Percentiles rank a stretch among this genome's conserved stretches.
Conservation (phyloP, 2,797 vertebrate species). For the Siniperca scherzeri region DNA sequence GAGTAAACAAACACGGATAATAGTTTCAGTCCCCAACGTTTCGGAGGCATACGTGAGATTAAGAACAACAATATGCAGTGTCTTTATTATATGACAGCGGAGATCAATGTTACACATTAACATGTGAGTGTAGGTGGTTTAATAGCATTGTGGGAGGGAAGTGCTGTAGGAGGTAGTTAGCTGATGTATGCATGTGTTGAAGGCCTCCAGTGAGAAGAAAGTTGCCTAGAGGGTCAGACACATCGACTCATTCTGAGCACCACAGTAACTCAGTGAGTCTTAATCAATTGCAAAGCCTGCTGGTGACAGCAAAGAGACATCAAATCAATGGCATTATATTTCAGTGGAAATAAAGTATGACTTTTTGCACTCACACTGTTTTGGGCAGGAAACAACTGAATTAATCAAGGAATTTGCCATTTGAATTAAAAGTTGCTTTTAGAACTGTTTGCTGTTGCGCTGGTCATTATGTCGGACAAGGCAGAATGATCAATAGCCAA, state of each 20-base stretch:
- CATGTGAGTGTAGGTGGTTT: constrained; percentile 33
- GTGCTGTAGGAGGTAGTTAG: constrained; percentile 43
- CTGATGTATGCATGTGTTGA: constrained; percentile 47
- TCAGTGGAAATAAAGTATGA: constrained; percentile 49
- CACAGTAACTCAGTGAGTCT: constrained; percentile 59
- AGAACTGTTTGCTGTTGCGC: constrained; percentile 13
- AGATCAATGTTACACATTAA: constrained; percentile 42
- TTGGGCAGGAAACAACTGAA: constrained; percentile 51
- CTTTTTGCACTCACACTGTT: constrained; percentile 18
- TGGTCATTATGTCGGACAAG: constrained; percentile 48
- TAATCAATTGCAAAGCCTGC: constrained; percentile 68
- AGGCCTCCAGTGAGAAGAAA: constrained; percentile 49
- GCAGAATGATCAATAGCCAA: constrained; percentile 66
- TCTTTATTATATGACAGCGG: constrained; percentile 46
- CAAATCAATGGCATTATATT: constrained; percentile 71
- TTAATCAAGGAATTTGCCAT: constrained; percentile 46
- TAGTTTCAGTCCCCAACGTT: constrained; percentile 30
- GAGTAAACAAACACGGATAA: constrained; percentile 69
- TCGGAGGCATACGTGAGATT: constrained; percentile 41
- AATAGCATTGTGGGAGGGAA: constrained; percentile 29
- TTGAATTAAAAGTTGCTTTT: constrained; percentile 57
- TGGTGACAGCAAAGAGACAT: constrained; percentile 60
- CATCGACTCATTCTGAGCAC: constrained; percentile 57
- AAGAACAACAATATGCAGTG: constrained; percentile 39
- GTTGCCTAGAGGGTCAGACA: constrained; percentile 45